A percentile compares a stretch with the other conserved stretches of the same genome.
These are phyloP conservation scores for Clarias gariepinus DNA, from an alignment of 2,113 vertebrate genomes.

Conservation along the genomic window DNA sequence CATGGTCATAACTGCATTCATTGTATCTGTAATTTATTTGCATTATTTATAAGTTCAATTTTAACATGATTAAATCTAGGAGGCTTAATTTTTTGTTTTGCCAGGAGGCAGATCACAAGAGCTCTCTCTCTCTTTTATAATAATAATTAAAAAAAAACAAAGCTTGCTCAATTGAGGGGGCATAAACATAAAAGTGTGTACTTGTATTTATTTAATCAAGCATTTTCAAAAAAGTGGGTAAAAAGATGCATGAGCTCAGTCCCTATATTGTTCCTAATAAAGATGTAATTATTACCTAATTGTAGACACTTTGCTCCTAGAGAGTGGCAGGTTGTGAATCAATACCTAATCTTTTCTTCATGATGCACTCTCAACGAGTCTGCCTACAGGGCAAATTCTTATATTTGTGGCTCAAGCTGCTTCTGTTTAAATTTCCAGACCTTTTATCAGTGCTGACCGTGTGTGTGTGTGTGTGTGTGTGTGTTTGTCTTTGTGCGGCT, in stretches of 20 bases:
- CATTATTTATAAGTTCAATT: conserved; percentile 34
- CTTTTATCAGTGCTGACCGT: conserved; percentile 33
- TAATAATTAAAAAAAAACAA: not conserved
- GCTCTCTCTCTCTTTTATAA: not conserved
- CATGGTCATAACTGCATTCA: not conserved
- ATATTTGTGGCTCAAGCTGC: not conserved
- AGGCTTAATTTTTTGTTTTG: conserved; percentile 16
- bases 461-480: conserved; percentile 18
- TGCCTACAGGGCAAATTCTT: conserved; percentile 10
- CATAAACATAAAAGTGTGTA: conserved; percentile 18
- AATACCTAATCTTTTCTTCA: conserved; percentile 4
- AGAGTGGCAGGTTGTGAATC: conserved; percentile 22
- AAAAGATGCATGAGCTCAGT: conserved; percentile 12
- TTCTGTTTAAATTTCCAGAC: conserved; percentile 36
- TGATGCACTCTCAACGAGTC: not conserved
- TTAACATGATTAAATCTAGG: conserved; percentile 22
- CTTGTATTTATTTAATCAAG: conserved; percentile 19
- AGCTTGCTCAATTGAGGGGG: not conserved
- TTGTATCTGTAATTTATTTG: conserved; percentile 7
- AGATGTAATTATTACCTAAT: conserved; percentile 40
- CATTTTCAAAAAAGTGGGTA: not conserved
- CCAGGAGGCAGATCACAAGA: not conserved
- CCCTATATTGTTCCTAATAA: conserved; percentile 16
- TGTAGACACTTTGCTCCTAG: not conserved
- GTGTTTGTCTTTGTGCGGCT: conserved; percentile 23